Percentiles rank a stretch among this genome's conserved stretches.
These are phyloP conservation scores for Cichlasoma orientale DNA, from an alignment of 2,797 vertebrate species.

Conservation along the genomic window DNA sequence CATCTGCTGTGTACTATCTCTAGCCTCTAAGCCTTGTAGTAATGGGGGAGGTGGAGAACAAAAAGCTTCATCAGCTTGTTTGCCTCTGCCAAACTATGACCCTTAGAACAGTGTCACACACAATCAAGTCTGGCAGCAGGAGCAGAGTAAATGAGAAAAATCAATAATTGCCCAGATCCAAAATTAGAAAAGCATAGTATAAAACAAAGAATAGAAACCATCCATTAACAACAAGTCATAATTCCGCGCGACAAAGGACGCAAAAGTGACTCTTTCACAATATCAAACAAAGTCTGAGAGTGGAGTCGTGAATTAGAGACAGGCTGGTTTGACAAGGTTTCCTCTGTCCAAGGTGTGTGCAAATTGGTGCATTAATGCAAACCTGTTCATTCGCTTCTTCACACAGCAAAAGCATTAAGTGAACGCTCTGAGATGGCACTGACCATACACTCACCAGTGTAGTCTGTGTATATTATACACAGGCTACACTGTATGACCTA, in stretches of 20 bases:
- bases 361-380: not conserved
- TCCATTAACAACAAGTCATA: not conserved
- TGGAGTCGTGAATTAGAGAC: not conserved
- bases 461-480: too few species aligned
- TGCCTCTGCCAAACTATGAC: constrained; percentile 7
- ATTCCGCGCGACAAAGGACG: constrained; percentile 4
- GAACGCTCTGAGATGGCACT: not conserved
- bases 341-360: not conserved
- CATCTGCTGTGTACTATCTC: constrained; percentile 10
- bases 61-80: constrained; percentile 41
- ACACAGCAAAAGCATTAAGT: not conserved
- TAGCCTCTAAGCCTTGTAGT: constrained; percentile 14
- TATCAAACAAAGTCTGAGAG: not conserved
- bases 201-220: not conserved
- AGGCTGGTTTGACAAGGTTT: constrained; percentile 20
- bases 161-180: not conserved
- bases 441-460: not conserved
- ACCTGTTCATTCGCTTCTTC: not conserved
- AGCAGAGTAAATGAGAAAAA: constrained; percentile 7
- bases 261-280: not conserved
- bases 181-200: constrained; percentile 2
- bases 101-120: constrained; percentile 22
- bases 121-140: not conserved
- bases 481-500: not conserved
- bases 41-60: constrained; percentile 1